Evolutionary conservation across 2,888 invertebrate genomes (phyloP).

Genomic region (Bombyx huttoni): DNA sequence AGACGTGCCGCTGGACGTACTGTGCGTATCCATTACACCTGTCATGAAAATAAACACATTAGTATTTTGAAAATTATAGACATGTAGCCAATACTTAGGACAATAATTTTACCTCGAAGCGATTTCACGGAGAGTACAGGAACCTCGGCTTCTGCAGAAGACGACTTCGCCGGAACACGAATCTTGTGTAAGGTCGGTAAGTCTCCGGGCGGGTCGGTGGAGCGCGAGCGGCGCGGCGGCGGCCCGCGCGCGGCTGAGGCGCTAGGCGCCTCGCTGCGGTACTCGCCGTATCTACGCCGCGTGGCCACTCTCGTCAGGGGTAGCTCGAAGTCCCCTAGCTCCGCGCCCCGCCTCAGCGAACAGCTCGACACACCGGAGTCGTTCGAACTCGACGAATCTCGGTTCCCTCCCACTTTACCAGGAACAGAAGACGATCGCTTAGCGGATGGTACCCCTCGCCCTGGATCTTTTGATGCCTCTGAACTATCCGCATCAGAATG

Average conservation of each 20-base stretch:
- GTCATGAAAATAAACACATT: constrained; percentile 1
- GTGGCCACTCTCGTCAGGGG: constrained; percentile 69
- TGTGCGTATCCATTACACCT: constrained; percentile 76
- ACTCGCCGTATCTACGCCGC: constrained; percentile 42
- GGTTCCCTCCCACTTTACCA: constrained; percentile 77
- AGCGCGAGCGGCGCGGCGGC: constrained; percentile 78
- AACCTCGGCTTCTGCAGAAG: constrained; percentile 83
- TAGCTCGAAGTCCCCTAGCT: constrained; percentile 73
- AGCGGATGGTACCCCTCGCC: constrained; percentile 15
- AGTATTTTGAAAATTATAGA: background rate
- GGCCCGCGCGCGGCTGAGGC: constrained; percentile 71
- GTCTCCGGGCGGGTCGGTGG: constrained; percentile 75
- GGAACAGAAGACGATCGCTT: constrained; percentile 62
- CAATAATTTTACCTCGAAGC: constrained; percentile 44
- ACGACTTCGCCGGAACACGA: constrained; percentile 76
- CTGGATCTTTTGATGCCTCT: constrained; percentile 34
- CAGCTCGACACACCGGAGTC: constrained; percentile 85
- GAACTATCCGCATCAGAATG: constrained; percentile 56
- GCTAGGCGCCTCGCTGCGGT: constrained; percentile 71
- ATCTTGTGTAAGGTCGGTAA: constrained; percentile 71
- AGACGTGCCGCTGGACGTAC: constrained; percentile 87
- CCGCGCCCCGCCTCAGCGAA: constrained; percentile 66
- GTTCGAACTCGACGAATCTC: constrained; percentile 86
- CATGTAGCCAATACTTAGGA: background rate
- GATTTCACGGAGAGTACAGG: constrained; percentile 76